Percentiles rank a stretch among this genome's conserved stretches.
Evolutionary conservation across 2,113 vertebrate species (phyloP).

Genomic region (Smithornis capensis): DNA sequence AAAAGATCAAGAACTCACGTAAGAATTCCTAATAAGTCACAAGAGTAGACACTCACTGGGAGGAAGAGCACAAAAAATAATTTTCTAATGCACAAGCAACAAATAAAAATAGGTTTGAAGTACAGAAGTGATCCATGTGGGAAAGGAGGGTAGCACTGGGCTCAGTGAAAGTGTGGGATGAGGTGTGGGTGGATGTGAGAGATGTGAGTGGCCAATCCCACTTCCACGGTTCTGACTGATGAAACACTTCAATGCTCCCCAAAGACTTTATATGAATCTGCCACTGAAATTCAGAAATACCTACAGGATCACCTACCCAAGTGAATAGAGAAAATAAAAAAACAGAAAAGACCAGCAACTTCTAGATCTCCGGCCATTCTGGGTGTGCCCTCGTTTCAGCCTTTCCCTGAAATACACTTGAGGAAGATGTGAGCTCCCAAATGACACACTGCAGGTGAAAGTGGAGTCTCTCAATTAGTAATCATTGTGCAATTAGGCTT

Average conservation of each 20-base stretch:
- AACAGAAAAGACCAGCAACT: background rate
- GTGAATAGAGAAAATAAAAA: background rate
- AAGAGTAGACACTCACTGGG: background rate
- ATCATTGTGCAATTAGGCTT: slow-evolving; percentile 20
- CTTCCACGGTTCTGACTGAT: background rate
- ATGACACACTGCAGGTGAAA: background rate
- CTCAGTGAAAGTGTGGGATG: background rate
- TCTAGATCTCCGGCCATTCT: background rate
- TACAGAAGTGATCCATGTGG: background rate
- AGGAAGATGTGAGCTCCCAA: background rate
- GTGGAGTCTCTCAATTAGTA: background rate
- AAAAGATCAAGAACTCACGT: background rate
- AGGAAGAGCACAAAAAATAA: background rate
- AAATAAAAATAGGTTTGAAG: background rate
- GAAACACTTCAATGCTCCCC: background rate
- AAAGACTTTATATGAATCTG: background rate
- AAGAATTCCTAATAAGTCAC: rapidly evolving
- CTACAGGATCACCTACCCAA: background rate
- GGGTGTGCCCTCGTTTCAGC: background rate
- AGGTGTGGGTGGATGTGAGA: too few relatives aligned
- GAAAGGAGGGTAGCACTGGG: background rate
- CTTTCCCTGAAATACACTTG: background rate
- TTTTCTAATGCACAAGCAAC: background rate
- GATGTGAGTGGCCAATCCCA: background rate
- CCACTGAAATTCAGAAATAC: background rate